Percentiles rank a stretch among this genome's conserved stretches.
phyloP scores from a whole-genome alignment of 23 tunicate genomes.

The Styela plicata region DNA sequence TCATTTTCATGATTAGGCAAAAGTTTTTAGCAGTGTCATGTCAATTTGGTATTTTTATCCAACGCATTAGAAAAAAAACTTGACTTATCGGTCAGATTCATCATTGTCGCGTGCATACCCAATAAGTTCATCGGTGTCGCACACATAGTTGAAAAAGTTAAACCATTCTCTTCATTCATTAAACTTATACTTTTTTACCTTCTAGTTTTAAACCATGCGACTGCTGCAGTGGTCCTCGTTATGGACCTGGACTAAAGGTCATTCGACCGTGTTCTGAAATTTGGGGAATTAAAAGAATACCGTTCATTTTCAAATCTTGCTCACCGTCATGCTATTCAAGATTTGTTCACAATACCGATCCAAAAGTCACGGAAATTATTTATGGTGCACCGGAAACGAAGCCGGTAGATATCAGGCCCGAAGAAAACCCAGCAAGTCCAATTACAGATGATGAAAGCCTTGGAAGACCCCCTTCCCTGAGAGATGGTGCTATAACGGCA shows the following conservation, averaged over 20 bases:
- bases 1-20: no score
- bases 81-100: no score
- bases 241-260: constrained; percentile 68
- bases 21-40: no score
- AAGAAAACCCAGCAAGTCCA: not conserved
- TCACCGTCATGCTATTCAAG: constrained; percentile 58
- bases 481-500: constrained; percentile 29
- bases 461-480: constrained; percentile 10
- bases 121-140: no score
- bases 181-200: not conserved
- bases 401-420: no score
- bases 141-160: not conserved
- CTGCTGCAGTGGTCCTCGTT: constrained; percentile 71
- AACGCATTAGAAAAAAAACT: no score
- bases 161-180: not conserved
- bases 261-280: constrained; percentile 78
- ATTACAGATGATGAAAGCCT: constrained; percentile 8
- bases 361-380: constrained; percentile 63
- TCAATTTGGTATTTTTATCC: no score
- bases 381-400: constrained; percentile 37
- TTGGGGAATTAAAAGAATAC: constrained; percentile 69
- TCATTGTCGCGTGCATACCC: no score
- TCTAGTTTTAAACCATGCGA: constrained; percentile 61
- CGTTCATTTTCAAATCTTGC: constrained; percentile 74
- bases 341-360: constrained; percentile 61